Base-by-base conservation (phyloP, 2,113 vertebrate species). In the Megaceryle maxima region DNA sequence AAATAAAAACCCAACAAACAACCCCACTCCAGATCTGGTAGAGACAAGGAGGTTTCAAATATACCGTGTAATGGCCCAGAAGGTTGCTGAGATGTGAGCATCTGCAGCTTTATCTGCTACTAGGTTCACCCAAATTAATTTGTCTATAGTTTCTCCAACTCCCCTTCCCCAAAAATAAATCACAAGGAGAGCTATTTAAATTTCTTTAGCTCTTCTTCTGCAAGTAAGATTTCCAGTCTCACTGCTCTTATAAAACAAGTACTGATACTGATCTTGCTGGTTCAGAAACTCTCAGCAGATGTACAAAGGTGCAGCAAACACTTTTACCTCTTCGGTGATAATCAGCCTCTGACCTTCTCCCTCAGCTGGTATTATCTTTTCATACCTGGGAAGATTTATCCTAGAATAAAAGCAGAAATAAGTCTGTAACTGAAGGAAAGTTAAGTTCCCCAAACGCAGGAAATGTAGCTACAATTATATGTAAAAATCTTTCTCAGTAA, bases 281-380 rank as follows among this genome's bases (percentile, higher is more conserved):
- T 73, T 66, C 69, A 84, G 50, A 83, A 83, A 37, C 24, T 82
- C 72, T 39, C 55, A 92, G 19, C 14, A 50, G 37, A 67, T 69
- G 41, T 28, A 72, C 22, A 68, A 46, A 80, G 48, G 41, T 70
- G 48, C 46, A 91, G 28, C 68, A 83, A 95, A 92, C 41, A 57
- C 83, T 92, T 98, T 96, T 97, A 99, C 99, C 99, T 99, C 98
- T 86, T 99, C 98, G 8, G 99, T 99, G 90, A 99, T 97, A 83
- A 99, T 97, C 90, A 99, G 97, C 90, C 82, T 98, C 96, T 99
- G 99, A 63, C 98, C 95, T 93, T 98, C 98, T 80, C 98, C 98
- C 53, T 97, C 97, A 74, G 89, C 81, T 16, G 99, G 99, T 77
- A 97, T 97, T 43, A 99, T 98, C 59, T 98, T 98, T 91, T 97